Evolutionary conservation across 2,113 vertebrate genomes (phyloP).

Genomic region (Hepsetus odoe): DNA sequence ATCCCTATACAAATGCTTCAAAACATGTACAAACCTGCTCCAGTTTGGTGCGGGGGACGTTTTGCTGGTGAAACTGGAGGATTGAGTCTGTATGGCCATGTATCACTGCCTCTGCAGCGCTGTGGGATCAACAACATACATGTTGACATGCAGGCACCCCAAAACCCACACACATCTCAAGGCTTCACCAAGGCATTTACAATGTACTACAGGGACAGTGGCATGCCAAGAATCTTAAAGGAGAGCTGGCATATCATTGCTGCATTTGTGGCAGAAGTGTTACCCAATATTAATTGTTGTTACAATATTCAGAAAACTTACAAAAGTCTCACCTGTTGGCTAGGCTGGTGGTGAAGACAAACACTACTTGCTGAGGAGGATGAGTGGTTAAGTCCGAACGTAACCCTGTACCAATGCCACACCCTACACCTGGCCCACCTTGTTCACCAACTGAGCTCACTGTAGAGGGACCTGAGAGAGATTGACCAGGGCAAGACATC

Average conservation of each 20-base stretch:
- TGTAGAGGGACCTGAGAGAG: conserved; percentile 81
- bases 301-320: neutral
- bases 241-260: too few species aligned
- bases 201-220: too few species aligned
- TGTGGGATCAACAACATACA: conserved; percentile 66
- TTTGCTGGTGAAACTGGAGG: conserved; percentile 94
- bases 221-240: too few species aligned
- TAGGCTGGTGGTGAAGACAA: conserved; percentile 94
- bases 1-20: neutral
- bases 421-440: conserved; percentile 71
- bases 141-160: neutral
- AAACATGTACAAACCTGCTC: conserved; percentile 81
- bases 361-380: conserved; percentile 85
- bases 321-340: conserved; percentile 88
- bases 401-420: conserved; percentile 65
- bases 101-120: conserved; percentile 93
- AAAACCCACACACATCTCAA: neutral
- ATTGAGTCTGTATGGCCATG: conserved; percentile 94
- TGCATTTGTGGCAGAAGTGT: too few species aligned
- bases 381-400: conserved; percentile 77
- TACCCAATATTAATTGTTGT: too few species aligned
- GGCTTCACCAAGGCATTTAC: too few species aligned
- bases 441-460: conserved; percentile 74
- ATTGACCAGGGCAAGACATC: conserved; percentile 78
- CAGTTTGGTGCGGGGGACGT: conserved; percentile 87